phyloP scores from a whole-genome alignment of 2,888 invertebrate genomes.

The Drosophila longiperda region DNA sequence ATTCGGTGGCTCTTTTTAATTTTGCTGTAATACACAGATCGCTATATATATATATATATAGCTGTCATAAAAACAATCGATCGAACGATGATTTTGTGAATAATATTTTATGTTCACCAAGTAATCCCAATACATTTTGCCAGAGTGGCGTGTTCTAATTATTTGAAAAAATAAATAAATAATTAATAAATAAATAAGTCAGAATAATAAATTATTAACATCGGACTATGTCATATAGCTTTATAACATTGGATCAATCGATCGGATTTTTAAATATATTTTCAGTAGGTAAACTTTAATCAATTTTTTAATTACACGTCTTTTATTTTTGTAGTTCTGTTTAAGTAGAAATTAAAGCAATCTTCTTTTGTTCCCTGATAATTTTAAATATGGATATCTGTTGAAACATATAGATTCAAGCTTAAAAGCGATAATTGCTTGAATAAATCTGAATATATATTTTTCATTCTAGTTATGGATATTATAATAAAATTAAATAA shows the following conservation, averaged over 20 bases:
- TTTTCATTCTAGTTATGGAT: no score
- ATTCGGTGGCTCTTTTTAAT: neutral
- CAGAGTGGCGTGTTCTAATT: neutral
- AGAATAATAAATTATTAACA: neutral
- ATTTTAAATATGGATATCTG: no score
- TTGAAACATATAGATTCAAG: no score
- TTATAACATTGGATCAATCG: neutral
- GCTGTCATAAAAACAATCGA: neutral
- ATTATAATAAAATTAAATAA: no score
- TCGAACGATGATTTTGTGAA: neutral
- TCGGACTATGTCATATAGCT: neutral
- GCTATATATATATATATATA: neutral
- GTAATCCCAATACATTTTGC: neutral
- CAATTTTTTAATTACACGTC: neutral
- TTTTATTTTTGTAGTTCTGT: neutral
- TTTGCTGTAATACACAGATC: neutral
- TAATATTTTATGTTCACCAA: neutral
- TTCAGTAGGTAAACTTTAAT: neutral
- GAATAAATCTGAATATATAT: no score
- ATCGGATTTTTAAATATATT: neutral
- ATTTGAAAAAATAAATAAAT: neutral
- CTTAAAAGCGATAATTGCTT: no score
- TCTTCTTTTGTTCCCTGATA: neutral
- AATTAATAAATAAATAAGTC: no score
- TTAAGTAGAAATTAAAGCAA: neutral